Evolutionary conservation across 1,140 invertebrate species (phyloP), one percentile per base, ranked within the genome.

Genomic region (Daktulosphaira vitifoliae): DNA sequence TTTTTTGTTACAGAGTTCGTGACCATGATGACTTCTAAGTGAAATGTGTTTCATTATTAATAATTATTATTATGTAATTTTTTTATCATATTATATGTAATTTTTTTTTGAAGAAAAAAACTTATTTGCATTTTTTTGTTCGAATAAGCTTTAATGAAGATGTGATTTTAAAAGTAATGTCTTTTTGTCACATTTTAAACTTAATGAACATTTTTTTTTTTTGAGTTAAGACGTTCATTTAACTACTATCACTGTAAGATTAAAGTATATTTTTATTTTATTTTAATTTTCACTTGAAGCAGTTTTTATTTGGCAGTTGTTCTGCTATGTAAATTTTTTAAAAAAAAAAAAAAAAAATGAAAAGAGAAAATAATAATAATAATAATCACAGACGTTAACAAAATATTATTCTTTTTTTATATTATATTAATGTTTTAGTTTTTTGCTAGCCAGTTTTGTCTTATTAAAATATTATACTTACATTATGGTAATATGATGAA

Each of bases 1-100:
- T 20, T n/a, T 48, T 75, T 80, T 78, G 74, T 86, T 90, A 53
- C 86, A 93, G 91, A 95, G 86, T 95, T 95, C 82, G 91, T 95
- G 81, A 95, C 91, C 81, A 95, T 95, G 91, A 95, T 95, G 91
- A 95, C 91, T 84, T 94, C 91, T 84, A 95, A 95, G 89, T 95
- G 90, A 84, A 66, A 53, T 66, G 65, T 66, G 39, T 66, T 52
- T 52, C 51, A 66, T 42, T 66, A 39, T 52, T 42, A 52, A 25
- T 51, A 51, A 52, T 53, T 66, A 66, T 44, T 42, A 54, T 66
- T 66, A 65, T 65, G 49, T 65, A 65, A 66, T 62, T 62, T 62
- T 48, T 62, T 62, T 62, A 62, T 62, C 56, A 46, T 62, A 48
- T 9, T 25, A 39, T 62, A 46, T 54, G 20, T 48, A 16, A 16